Evolutionary conservation across 35 echinoderm and acorn worm genomes (phyloP).

Genomic region (Ophioderma brevispina): DNA sequence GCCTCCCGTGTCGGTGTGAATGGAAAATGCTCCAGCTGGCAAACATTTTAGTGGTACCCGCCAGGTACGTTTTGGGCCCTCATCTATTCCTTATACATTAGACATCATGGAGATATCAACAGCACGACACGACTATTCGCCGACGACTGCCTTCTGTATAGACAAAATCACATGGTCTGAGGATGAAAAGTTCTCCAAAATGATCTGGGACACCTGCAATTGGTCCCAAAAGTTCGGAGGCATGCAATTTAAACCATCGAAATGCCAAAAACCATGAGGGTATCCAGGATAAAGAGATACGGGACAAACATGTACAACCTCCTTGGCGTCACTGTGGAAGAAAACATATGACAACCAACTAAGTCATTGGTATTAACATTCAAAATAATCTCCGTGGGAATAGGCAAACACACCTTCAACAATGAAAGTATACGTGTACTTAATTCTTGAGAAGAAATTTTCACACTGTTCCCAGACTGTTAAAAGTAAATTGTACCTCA

Average conservation of each 20-base stretch:
- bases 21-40: not conserved
- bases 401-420: no score
- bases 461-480: not conserved
- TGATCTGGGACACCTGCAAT: not conserved
- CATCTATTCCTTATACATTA: slow-evolving; percentile 18
- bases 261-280: not conserved
- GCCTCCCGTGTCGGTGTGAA: not conserved
- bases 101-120: slow-evolving; percentile 9
- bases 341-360: no score
- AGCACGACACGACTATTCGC: slow-evolving; percentile 2
- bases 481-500: not conserved
- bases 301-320: no score
- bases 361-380: no score
- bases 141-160: slow-evolving; percentile 22
- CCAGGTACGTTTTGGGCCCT: slow-evolving; percentile 9
- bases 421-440: no score
- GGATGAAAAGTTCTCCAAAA: not conserved
- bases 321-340: no score
- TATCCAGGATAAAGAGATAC: no score
- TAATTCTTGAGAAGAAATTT: no score
- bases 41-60: not conserved
- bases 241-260: slow-evolving; percentile 14
- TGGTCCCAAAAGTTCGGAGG: slow-evolving; percentile 18
- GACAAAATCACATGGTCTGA: not conserved
- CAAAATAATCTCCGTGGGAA: no score